Evolutionary conservation across 2,797 vertebrate genomes (phyloP).

Genomic region (Falco rusticolus): DNA sequence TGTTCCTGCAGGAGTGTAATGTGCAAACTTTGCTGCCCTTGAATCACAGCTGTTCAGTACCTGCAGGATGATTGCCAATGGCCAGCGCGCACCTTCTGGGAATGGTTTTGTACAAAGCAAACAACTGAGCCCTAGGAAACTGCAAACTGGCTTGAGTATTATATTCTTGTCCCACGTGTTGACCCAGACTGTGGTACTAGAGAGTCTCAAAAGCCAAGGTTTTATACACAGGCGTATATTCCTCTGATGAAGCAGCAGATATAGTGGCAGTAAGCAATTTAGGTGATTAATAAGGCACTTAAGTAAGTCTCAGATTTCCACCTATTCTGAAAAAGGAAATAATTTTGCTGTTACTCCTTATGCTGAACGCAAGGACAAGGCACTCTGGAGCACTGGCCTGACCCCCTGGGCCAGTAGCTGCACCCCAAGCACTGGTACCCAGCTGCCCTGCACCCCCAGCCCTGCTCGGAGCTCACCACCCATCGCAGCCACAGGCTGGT

Average conservation of each 20-base stretch:
- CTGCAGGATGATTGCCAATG: background rate
- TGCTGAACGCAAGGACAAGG: background rate
- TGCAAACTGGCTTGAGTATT: background rate
- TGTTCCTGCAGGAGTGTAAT: background rate
- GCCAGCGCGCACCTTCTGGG: background rate
- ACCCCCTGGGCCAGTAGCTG: accelerated
- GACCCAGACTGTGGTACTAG: background rate
- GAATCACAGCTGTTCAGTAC: background rate
- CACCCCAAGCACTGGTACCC: background rate
- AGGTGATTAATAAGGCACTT: conserved; percentile 27
- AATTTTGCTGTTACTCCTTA: background rate
- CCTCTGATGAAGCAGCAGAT: background rate
- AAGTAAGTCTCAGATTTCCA: background rate
- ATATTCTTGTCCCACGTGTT: background rate
- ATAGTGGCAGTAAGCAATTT: conserved; percentile 3
- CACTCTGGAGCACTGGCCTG: background rate
- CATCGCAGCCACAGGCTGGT: conserved; percentile 90
- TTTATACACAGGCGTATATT: background rate
- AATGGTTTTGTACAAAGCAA: background rate
- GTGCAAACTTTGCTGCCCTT: background rate
- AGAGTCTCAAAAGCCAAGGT: conserved; percentile 3
- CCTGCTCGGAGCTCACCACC: conserved; percentile 79
- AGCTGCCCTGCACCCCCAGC: accelerated
- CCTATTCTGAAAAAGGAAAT: background rate
- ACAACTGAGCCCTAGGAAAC: background rate